Base-by-base conservation (phyloP, 2,888 invertebrate genomes). In the Amphipoea oculea region DNA sequence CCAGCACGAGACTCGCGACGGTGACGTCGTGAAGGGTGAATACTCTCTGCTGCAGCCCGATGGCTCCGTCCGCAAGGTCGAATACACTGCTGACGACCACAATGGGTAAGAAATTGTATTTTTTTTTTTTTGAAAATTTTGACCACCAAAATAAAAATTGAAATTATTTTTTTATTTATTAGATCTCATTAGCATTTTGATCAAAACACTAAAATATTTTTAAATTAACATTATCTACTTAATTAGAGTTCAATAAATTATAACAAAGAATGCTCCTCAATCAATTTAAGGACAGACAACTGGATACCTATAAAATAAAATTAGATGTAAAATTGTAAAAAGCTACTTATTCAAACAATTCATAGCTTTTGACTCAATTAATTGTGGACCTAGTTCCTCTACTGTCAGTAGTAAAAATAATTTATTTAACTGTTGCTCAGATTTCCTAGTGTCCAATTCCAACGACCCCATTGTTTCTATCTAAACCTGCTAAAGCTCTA, bases 31-130 rank as follows among this genome's bases (percentile, higher is more conserved):
- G 76, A 97, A 96, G 89, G 97, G 97, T 74, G 94, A 97, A 89
- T 97, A 97, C 94, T 96, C 97, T 6, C 93, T 97, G 82, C 94
- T 97, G 68, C 97, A 97, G 89, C 97, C 97, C 57, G 97, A 97
- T 88, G 97, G 97, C 77, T 97, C 97, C 84, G 90, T 97, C 84
- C 96, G 97, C 84, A 97, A 94, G 78, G 97, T 97, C 7, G 97
- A 97, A 87, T 97, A 97, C 93, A 96, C 97, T 79, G 97, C 97
- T 89, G 97, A 97, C 67, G 93, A 97, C 71, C 97, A 97, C 90
- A 97, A 95, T 79, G 97, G 97, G 95, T 97, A 96, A 95, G 91
- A 74, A 36, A 62, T 62, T 48, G 4, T 20, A 4, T 29, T 4
- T 9, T 57, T 54, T 66, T 54, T 12, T 63, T 54, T 42, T 72